These are phyloP conservation scores for Eupithecia pulchellata DNA, from an alignment of 2,888 invertebrate species.

Conservation along the genomic window DNA sequence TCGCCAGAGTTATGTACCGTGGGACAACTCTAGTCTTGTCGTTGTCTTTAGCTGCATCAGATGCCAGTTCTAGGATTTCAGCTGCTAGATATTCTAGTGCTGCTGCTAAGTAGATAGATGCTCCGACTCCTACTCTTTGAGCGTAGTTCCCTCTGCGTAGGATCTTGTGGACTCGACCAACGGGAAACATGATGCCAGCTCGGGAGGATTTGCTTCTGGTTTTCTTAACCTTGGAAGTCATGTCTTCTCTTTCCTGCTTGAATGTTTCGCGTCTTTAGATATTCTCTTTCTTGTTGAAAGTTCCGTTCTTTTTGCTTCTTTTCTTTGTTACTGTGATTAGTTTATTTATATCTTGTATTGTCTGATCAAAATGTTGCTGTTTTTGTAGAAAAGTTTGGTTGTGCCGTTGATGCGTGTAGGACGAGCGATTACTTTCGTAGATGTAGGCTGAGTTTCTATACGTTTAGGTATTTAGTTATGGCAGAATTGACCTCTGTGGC, in stretches of 20 bases:
- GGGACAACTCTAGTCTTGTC: conserved; percentile 84
- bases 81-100: conserved; percentile 88
- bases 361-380: not conserved
- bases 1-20: conserved; percentile 66
- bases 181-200: conserved; percentile 84
- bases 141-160: conserved; percentile 86
- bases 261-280: not conserved
- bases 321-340: not conserved
- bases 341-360: not conserved
- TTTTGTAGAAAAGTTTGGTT: not conserved
- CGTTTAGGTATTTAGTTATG: too few species aligned
- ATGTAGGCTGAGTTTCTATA: not conserved
- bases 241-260: too few species aligned
- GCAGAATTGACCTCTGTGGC: too few species aligned
- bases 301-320: not conserved
- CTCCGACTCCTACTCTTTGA: conserved; percentile 82
- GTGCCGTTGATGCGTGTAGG: not conserved
- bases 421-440: not conserved
- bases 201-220: conserved; percentile 41
- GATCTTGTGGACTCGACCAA: conserved; percentile 85
- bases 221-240: conserved; percentile 39
- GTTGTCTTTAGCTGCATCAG: conserved; percentile 87
- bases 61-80: conserved; percentile 87
- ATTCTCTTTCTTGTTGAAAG: not conserved
- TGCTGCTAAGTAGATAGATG: conserved; percentile 83